Conservation (phyloP, 2,888 invertebrate species). For the Xanthorhoe designata region DNA sequence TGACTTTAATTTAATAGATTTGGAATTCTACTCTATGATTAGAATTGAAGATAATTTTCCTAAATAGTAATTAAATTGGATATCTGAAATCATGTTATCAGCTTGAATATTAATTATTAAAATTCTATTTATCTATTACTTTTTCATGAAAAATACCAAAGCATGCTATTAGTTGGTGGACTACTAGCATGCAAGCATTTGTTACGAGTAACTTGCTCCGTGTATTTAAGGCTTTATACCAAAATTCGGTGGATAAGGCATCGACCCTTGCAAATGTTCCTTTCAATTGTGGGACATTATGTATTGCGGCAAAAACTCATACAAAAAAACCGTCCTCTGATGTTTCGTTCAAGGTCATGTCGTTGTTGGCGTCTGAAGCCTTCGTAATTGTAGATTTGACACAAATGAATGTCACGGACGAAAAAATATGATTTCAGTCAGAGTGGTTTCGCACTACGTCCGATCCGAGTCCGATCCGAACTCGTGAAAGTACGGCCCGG, state of each 20-base stretch:
- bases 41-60: not conserved
- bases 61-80: not conserved
- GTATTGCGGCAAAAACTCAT: constrained; percentile 72
- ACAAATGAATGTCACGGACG: constrained; percentile 54
- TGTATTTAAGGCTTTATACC: constrained; percentile 21
- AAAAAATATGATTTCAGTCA: constrained; percentile 41
- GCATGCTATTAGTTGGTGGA: no score
- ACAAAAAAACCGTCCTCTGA: constrained; percentile 50
- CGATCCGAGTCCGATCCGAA: no score
- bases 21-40: not conserved
- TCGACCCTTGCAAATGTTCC: constrained; percentile 77
- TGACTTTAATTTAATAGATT: not conserved
- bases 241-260: constrained; percentile 51
- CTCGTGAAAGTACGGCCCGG: no score
- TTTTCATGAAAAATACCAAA: no score
- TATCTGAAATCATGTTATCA: not conserved
- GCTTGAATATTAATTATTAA: not conserved
- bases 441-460: no score
- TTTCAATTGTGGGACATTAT: constrained; percentile 77
- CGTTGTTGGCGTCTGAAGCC: constrained; percentile 24
- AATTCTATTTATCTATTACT: not conserved
- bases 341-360: constrained; percentile 42
- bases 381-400: constrained; percentile 62
- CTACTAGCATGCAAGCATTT: not conserved
- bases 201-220: not conserved